Conservation (phyloP, 1,140 invertebrate species). For the Dinoponera quadriceps region DNA sequence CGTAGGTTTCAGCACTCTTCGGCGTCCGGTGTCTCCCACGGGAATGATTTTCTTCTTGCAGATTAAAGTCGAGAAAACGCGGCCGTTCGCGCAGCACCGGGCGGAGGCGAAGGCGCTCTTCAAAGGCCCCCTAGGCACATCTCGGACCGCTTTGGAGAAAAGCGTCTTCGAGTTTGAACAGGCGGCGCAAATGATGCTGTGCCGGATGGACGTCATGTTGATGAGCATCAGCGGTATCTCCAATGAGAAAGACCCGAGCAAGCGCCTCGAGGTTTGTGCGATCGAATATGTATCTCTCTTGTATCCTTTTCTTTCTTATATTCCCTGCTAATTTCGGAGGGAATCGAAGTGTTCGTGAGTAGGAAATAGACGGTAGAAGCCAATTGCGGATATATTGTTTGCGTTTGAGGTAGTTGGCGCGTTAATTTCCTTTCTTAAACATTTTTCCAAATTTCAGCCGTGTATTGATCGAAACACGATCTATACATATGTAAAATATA, state of each 20-base stretch:
- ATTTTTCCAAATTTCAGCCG: no score
- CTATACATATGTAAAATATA: no score
- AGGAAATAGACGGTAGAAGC: no score
- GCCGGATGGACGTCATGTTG: constrained; percentile 89
- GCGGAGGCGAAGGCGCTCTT: constrained; percentile 51
- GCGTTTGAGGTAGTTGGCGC: no score
- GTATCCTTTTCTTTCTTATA: not conserved
- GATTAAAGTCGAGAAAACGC: constrained; percentile 65
- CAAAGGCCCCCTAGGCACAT: constrained; percentile 62
- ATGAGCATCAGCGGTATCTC: constrained; percentile 88
- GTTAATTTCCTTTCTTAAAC: no score
- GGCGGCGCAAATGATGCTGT: constrained; percentile 88
- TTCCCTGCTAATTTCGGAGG: not conserved
- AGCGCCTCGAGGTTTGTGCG: constrained; percentile 87
- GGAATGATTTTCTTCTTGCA: constrained; percentile 46
- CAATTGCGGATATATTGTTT: no score
- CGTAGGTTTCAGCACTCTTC: not conserved
- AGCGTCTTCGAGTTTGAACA: constrained; percentile 87
- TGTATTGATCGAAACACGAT: no score
- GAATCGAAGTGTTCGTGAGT: not conserved
- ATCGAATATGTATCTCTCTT: not conserved
- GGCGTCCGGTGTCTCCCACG: no score
- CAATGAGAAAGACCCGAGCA: constrained; percentile 89
- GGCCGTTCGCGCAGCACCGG: constrained; percentile 54
- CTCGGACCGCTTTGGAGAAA: constrained; percentile 82